Evolutionary conservation across 1,140 invertebrate species (phyloP).

Genomic region (Trichogramma pretiosum): DNA sequence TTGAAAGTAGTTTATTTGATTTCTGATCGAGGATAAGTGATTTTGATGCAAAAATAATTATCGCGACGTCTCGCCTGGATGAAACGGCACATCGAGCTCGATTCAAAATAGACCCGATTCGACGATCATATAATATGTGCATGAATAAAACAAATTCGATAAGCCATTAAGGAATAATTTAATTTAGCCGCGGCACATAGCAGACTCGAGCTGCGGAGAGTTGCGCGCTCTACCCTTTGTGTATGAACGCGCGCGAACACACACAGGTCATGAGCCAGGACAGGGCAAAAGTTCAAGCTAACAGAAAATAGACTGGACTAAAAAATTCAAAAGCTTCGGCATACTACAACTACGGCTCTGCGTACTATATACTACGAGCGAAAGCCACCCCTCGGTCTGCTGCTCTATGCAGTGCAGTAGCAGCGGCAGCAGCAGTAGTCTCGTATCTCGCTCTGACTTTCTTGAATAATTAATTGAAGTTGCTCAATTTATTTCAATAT

Average conservation of each 20-base stretch:
- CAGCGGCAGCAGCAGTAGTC: neutral
- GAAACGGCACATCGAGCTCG: neutral
- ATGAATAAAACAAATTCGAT: slow-evolving; percentile 26
- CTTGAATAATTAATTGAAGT: slow-evolving; percentile 9
- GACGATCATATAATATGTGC: slow-evolving; percentile 5
- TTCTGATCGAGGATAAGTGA: too few relatives aligned
- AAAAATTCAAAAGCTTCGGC: slow-evolving; percentile 23
- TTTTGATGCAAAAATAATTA: neutral
- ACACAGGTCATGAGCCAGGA: slow-evolving; percentile 15
- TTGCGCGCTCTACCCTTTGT: neutral
- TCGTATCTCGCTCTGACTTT: neutral
- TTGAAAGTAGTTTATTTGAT: too few relatives aligned
- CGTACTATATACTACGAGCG: neutral
- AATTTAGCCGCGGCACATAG: slow-evolving; percentile 17
- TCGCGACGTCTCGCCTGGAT: neutral
- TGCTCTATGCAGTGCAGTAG: neutral
- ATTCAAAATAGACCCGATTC: neutral
- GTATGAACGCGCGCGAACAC: slow-evolving; percentile 7
- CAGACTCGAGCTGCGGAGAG: too few relatives aligned
- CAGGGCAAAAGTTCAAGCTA: slow-evolving; percentile 28
- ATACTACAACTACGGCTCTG: neutral
- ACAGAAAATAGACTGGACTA: slow-evolving; percentile 26
- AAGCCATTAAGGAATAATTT: slow-evolving; percentile 24
- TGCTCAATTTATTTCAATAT: slow-evolving; percentile 1
- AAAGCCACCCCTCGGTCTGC: neutral